Percentiles rank a stretch among this genome's conserved stretches.
Conservation (phyloP, 2,113 vertebrate species). For the Erinaceus europaeus region DNA sequence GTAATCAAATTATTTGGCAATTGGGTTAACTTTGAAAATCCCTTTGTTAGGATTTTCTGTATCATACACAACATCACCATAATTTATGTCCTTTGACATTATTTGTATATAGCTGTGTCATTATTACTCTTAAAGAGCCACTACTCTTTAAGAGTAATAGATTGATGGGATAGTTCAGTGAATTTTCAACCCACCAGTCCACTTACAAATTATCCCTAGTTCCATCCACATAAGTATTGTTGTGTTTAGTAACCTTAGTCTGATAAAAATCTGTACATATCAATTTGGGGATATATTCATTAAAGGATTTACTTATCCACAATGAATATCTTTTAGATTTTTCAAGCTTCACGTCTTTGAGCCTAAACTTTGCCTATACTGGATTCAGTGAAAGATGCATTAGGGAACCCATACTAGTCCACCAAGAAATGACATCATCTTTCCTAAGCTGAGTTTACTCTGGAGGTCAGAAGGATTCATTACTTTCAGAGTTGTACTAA, state of each 20-base stretch:
- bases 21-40: too few relatives aligned
- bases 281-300: neutral
- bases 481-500: neutral
- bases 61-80: too few relatives aligned
- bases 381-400: slow-evolving; percentile 8
- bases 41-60: too few relatives aligned
- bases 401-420: neutral
- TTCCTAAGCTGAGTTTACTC: neutral
- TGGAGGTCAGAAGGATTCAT: neutral
- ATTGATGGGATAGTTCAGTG: neutral
- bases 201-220: neutral
- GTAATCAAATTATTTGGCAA: too few relatives aligned
- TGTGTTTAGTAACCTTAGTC: neutral
- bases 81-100: too few relatives aligned
- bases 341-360: neutral
- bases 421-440: neutral
- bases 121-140: too few relatives aligned
- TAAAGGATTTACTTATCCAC: slow-evolving; percentile 31
- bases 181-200: neutral
- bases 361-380: neutral
- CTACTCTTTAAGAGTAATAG: neutral
- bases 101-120: too few relatives aligned
- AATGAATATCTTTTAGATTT: neutral
- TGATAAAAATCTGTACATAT: slow-evolving; percentile 9
- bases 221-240: neutral